Base-by-base conservation (phyloP, 2,888 invertebrate species). In the Tipula confusa region DNA sequence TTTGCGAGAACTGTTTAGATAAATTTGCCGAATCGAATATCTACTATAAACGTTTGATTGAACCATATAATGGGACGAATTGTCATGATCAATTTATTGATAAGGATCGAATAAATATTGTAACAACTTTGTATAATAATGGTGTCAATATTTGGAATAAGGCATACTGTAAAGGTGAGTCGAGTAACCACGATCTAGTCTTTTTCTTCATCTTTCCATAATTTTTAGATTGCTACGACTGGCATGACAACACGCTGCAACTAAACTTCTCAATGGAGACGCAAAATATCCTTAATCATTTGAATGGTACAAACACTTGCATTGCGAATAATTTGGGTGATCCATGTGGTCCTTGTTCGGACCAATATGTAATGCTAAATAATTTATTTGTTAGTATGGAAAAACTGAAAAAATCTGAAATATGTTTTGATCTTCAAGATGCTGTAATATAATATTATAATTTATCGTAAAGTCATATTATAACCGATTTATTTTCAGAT, bases 401-500 rank as follows among this genome's bases (percentile, higher is more conserved):
- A 29, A 83, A 83, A 29, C 13, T 9, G 13, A 83, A 83, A 13
- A 28, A 48, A 48, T 28, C 24, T 5, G 18, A 83, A 83, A 43
- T 83, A 43, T 83, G 83, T 18, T 83, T 83, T 48, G 83, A 83
- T 83, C 43, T 43, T 48, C 83, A 43, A 6, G 29, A 43, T 43
- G 13, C 29, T 83, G 82, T 82, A 82, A 15, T 4, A 24, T 11
- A 82, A 11, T 28, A 9, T 24, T 18, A n/a, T n/a, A 1, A 43
- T 82, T 13, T 18, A 43, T 28, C 5, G n/a, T 31, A 33, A 29
- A 2, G n/a, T 7, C 4, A 29, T 28, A 28, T 6, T 43, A 82
- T 36, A 18, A 7, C 28, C 11, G 18, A 18, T 11, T 81, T 28
- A 29, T 29, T 83, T 38, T 31, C 29, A 85, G 85, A 85, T 85